Conservation (phyloP, 2,113 vertebrate genomes). For the Merops nubicus region DNA sequence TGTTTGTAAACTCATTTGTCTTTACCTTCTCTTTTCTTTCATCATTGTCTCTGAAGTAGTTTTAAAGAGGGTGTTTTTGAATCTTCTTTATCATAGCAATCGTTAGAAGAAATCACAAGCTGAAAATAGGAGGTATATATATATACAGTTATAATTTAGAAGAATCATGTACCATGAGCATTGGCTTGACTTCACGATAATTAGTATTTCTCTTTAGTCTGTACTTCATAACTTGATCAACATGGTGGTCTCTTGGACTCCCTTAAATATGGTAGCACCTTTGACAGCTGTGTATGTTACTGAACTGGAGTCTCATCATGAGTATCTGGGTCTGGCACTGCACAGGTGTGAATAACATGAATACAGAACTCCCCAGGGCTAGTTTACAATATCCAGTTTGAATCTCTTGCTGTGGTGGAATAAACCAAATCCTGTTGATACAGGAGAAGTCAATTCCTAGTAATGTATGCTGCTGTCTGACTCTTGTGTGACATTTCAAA, state of each 20-base stretch:
- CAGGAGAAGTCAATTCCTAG: background rate
- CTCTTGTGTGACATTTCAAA: background rate
- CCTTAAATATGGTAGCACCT: background rate
- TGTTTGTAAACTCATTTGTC: slow-evolving; percentile 53
- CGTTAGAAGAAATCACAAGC: background rate
- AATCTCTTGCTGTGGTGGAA: background rate
- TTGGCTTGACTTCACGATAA: background rate
- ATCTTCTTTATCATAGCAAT: background rate
- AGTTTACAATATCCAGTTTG: background rate
- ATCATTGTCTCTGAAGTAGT: background rate
- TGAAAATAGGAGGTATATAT: background rate
- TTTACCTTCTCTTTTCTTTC: slow-evolving; percentile 46
- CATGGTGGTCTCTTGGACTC: background rate
- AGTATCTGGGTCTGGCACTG: background rate
- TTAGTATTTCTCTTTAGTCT: background rate
- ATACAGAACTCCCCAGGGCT: background rate
- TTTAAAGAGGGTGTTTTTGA: background rate
- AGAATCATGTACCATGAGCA: background rate
- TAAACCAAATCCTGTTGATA: background rate
- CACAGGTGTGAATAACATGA: background rate
- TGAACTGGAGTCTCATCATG: background rate
- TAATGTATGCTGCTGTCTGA: background rate
- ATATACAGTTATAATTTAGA: background rate
- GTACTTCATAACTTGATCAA: background rate
- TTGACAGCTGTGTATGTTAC: background rate